These are phyloP conservation scores for Sminthurides aquaticus DNA, from an alignment of 2,888 invertebrate species.

Conservation along the genomic window DNA sequence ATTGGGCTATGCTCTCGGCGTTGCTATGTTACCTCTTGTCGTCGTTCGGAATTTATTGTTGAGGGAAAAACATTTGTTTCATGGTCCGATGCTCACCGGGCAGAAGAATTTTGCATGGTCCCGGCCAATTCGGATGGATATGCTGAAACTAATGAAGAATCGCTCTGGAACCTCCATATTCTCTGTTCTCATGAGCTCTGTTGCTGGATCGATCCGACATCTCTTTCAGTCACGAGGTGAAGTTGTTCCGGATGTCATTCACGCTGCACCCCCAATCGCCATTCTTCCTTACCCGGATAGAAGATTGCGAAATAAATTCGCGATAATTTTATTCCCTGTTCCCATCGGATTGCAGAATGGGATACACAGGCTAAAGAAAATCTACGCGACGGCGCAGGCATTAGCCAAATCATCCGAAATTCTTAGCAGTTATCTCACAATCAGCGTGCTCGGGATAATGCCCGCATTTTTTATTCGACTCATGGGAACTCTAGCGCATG, in stretches of 20 bases:
- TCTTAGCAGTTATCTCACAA: conserved; percentile 19
- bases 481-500: conserved; percentile 25
- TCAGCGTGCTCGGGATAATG: conserved; percentile 22
- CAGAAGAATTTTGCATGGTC: conserved; percentile 38
- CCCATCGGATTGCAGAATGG: conserved; percentile 23
- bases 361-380: conserved; percentile 23
- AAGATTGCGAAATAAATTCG: conserved; percentile 38
- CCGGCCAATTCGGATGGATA: conserved; percentile 31
- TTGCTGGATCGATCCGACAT: conserved; percentile 34
- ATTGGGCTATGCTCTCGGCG: conserved; percentile 24
- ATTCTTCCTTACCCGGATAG: conserved; percentile 37
- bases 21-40: conserved; percentile 29
- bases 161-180: conserved; percentile 30
- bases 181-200: conserved; percentile 29
- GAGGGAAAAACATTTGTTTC: conserved; percentile 23
- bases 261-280: conserved; percentile 36
- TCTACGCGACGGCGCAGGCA: conserved; percentile 17
- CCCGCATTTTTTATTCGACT: conserved; percentile 14
- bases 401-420: conserved; percentile 24
- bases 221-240: conserved; percentile 23
- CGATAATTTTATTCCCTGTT: conserved; percentile 32
- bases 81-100: conserved; percentile 29
- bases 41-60: conserved; percentile 21
- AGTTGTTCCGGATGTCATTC: conserved; percentile 23
- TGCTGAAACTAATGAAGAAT: conserved; percentile 35